These are phyloP conservation scores for Tachystola acroxantha DNA, from an alignment of 2,888 invertebrate genomes.

Conservation along the genomic window DNA sequence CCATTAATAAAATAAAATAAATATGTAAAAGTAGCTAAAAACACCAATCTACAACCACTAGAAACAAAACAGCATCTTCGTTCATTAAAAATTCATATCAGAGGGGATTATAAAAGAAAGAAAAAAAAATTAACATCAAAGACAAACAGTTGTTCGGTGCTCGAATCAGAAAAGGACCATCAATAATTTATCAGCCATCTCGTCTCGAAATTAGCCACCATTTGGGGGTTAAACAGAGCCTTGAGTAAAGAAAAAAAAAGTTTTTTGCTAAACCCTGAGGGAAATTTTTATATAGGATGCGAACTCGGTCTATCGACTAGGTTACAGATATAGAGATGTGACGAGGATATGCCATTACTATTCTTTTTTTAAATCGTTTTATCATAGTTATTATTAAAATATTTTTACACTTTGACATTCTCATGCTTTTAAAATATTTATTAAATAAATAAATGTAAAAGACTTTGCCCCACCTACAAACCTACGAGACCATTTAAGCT, in stretches of 20 bases:
- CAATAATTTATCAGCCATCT: slow-evolving; percentile 73
- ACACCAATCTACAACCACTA: neutral
- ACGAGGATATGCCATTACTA: too few relatives aligned
- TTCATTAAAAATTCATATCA: slow-evolving; percentile 44
- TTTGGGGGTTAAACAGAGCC: slow-evolving; percentile 62
- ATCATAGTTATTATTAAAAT: too few relatives aligned
- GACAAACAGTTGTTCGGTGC: slow-evolving; percentile 51
- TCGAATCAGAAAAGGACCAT: slow-evolving; percentile 56
- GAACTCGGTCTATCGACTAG: slow-evolving; percentile 51
- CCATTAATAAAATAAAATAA: too few relatives aligned
- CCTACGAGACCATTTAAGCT: too few relatives aligned
- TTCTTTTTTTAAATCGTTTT: too few relatives aligned
- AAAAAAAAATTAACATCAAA: slow-evolving; percentile 61
- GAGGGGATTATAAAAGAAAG: slow-evolving; percentile 46
- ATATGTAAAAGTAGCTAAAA: neutral
- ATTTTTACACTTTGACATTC: too few relatives aligned
- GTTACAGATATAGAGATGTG: slow-evolving; percentile 20
- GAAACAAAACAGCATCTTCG: slow-evolving; percentile 37
- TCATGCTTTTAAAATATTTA: too few relatives aligned
- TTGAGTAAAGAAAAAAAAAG: slow-evolving; percentile 50
- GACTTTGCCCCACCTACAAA: too few relatives aligned
- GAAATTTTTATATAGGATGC: slow-evolving; percentile 73
- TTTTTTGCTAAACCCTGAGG: slow-evolving; percentile 55
- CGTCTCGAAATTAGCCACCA: slow-evolving; percentile 67
- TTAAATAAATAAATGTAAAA: too few relatives aligned